phyloP scores from a whole-genome alignment of 2,797 vertebrate genomes.

The Enteromius viviparus region DNA sequence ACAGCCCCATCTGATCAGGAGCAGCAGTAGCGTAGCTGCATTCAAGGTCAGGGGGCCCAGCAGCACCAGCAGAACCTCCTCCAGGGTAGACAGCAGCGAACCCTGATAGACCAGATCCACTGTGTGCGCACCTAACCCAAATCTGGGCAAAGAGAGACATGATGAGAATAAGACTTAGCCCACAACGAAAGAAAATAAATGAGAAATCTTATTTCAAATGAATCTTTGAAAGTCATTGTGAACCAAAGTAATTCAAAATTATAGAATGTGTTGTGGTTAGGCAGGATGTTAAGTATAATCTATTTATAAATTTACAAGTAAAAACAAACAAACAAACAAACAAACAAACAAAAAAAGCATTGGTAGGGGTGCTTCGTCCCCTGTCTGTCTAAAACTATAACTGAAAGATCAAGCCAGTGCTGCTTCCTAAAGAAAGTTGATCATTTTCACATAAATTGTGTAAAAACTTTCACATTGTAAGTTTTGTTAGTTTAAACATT shows the following conservation, averaged over 20 bases:
- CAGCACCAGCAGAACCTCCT: conserved; percentile 88
- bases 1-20: conserved; percentile 97
- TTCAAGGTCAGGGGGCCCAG: conserved; percentile 93
- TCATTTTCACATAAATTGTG: neutral
- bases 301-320: neutral
- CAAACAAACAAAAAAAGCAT: too few species aligned
- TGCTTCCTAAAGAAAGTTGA: neutral
- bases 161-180: neutral
- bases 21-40: conserved; percentile 81
- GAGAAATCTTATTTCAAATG: neutral
- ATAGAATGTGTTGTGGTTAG: neutral
- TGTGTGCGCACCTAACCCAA: conserved; percentile 84
- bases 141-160: conserved; percentile 73
- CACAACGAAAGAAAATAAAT: neutral
- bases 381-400: neutral
- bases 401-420: neutral
- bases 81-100: conserved; percentile 83
- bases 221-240: neutral
- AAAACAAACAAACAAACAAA: too few species aligned
- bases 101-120: conserved; percentile 90
- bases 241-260: neutral
- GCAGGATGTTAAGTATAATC: neutral
- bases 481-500: neutral
- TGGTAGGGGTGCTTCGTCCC: too few species aligned
- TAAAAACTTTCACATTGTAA: neutral